Conservation (phyloP, 2,113 vertebrate genomes). For the Ictidomys tridecemlineatus region DNA sequence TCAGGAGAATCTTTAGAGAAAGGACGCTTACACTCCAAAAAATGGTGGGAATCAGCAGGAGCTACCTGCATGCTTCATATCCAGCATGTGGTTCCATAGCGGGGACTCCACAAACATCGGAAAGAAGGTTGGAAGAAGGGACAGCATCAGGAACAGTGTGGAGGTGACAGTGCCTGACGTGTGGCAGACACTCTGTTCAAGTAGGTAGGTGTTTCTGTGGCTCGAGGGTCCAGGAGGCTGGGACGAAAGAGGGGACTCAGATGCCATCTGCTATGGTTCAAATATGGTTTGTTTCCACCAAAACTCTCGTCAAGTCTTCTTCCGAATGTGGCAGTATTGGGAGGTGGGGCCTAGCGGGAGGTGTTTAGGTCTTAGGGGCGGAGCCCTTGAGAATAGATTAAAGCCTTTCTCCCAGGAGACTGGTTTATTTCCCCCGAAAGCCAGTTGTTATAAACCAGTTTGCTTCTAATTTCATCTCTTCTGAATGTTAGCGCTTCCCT, state of each 20-base stretch:
- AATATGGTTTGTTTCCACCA: neutral
- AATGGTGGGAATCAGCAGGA: neutral
- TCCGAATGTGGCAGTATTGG: neutral
- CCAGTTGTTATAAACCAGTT: neutral
- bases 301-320: neutral
- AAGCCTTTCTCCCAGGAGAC: neutral
- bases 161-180: neutral
- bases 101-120: neutral
- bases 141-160: fast-evolving
- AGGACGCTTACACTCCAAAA: neutral
- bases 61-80: no score
- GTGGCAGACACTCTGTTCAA: neutral
- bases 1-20: neutral
- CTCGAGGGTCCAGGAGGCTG: neutral
- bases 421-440: neutral
- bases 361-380: neutral
- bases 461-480: neutral
- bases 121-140: no score
- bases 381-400: neutral
- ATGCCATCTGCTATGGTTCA: neutral
- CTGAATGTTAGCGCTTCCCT: fast-evolving
- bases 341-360: neutral
- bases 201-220: neutral
- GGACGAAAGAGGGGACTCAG: neutral
- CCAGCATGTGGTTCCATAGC: fast-evolving